These are phyloP conservation scores for Mystacides longicornis DNA, from an alignment of 2,888 invertebrate species.

Conservation along the genomic window DNA sequence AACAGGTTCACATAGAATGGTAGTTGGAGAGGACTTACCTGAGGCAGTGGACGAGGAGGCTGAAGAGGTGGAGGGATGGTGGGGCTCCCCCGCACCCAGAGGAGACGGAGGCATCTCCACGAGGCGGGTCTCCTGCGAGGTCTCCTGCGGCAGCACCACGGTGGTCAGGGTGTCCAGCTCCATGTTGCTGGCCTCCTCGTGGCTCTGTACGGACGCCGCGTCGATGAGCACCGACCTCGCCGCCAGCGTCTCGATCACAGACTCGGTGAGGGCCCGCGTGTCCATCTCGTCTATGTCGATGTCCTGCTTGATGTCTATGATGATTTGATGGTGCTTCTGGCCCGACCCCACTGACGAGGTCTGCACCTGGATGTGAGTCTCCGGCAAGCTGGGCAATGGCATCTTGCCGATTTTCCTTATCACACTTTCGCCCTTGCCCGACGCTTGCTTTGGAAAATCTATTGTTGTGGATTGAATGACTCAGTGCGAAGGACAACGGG, in stretches of 20 bases:
- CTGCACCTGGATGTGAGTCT: conserved; percentile 45
- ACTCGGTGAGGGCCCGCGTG: conserved; percentile 44
- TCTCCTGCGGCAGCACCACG: conserved; percentile 44
- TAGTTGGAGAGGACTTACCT: conserved; percentile 33
- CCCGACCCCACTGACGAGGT: conserved; percentile 40
- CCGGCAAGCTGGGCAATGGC: conserved; percentile 37
- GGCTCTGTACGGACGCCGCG: conserved; percentile 31
- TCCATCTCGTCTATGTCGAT: conserved; percentile 40
- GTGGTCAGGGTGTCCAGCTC: conserved; percentile 44
- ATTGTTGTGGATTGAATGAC: not conserved
- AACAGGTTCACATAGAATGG: not conserved
- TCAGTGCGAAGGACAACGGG: not conserved
- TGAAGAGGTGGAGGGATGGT: conserved; percentile 32
- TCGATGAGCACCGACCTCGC: conserved; percentile 47
- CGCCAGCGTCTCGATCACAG: conserved; percentile 46
- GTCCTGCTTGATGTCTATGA: conserved; percentile 47
- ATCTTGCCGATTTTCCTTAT: conserved; percentile 1
- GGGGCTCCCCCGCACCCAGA: conserved; percentile 22
- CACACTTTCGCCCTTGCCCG: not conserved
- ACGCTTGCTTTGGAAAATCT: not conserved
- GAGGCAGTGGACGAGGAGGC: conserved; percentile 41
- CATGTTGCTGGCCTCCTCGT: conserved; percentile 30
- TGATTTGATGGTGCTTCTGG: conserved; percentile 44
- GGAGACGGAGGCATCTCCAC: conserved; percentile 36
- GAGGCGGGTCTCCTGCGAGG: conserved; percentile 29